A percentile compares a stretch with the other conserved stretches of the same genome.
Evolutionary conservation across 2,113 vertebrate species (phyloP).

Genomic region (Piliocolobus tephrosceles): DNA sequence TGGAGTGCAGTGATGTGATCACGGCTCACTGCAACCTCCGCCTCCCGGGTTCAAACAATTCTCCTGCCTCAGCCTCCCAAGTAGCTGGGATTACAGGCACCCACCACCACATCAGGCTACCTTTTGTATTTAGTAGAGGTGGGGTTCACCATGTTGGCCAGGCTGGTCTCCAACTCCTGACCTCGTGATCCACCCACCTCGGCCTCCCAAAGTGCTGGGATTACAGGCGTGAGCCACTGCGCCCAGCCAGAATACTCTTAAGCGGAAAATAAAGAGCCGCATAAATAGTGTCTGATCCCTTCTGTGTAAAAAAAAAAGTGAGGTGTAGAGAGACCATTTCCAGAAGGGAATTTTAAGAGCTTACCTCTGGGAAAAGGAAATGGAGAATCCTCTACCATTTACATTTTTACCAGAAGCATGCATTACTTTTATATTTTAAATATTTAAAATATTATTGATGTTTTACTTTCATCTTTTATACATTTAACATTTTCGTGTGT

Average conservation of each 20-base stretch:
- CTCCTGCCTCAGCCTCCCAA: too few relatives aligned
- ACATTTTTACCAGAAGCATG: not conserved
- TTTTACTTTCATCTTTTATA: not conserved
- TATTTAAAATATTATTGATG: not conserved
- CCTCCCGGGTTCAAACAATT: too few relatives aligned
- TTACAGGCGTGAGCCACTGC: too few relatives aligned
- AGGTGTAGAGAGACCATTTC: not conserved
- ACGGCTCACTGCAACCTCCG: too few relatives aligned
- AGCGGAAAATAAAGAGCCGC: not conserved
- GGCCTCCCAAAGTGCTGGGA: too few relatives aligned
- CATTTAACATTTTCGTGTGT: not conserved
- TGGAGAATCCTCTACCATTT: not conserved
- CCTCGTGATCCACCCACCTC: too few relatives aligned
- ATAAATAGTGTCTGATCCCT: not conserved
- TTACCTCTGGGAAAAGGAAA: not conserved
- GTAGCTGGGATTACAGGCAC: too few relatives aligned
- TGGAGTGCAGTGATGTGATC: too few relatives aligned
- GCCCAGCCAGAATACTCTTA: not conserved
- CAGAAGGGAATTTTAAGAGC: conserved; percentile 25
- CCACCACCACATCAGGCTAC: too few relatives aligned
- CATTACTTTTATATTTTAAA: not conserved
- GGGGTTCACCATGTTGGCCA: too few relatives aligned
- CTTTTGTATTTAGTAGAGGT: too few relatives aligned
- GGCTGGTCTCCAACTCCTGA: too few relatives aligned
- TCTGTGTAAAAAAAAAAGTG: not conserved